Evolutionary conservation across 37 sponge, comb jelly and placozoan genomes (phyloP), one percentile per base, ranked within the genome.

Genomic region (Crambe crambe): DNA sequence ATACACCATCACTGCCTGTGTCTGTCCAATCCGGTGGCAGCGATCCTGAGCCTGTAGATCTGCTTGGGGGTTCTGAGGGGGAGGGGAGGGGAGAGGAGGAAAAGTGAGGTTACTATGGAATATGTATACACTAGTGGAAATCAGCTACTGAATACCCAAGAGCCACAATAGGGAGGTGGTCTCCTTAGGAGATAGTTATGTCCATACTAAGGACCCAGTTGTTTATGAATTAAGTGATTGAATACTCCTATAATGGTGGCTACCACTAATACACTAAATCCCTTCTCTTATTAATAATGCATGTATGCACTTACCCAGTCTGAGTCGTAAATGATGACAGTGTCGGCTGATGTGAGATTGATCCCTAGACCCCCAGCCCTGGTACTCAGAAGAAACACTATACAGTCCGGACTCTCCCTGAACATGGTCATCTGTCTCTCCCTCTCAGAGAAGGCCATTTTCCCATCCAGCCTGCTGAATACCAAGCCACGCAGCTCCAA

Each of bases 1-100:
- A 62, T 92, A 92, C 35, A 96, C 93, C 78, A 92, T 85, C 37
- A 96, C 97, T 4, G 89, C 86, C 61, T 88, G 90, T 25, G 87
- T 87, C 84, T 96, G 97, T 29, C 93, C 93, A n/a, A 96, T 96
- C 17, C 97, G 72, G 57, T 96, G 97, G 44, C 93, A 93, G 64
- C 97, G 76, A 73, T 96, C 97, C 63, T 90, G 91, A 40, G 97
- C 97, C 85, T 96, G 97, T 0, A 90, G 84, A 65, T 96, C 97
- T 61, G 58, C 77, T 68, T 96, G 97, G 31, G 97, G 97, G 73
- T 96, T 96, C 95, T 95, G 73, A 10, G 5, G 51, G 6, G 51
- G 51, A 15, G 51, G 6, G 10, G 12, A 47, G 51, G n/a, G n/a
- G n/a, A n/a, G n/a, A n/a, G n/a, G n/a, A n/a, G n/a, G n/a, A n/a